Base-by-base conservation (phyloP, 1,140 invertebrate genomes). In the Spodoptera frugiperda region DNA sequence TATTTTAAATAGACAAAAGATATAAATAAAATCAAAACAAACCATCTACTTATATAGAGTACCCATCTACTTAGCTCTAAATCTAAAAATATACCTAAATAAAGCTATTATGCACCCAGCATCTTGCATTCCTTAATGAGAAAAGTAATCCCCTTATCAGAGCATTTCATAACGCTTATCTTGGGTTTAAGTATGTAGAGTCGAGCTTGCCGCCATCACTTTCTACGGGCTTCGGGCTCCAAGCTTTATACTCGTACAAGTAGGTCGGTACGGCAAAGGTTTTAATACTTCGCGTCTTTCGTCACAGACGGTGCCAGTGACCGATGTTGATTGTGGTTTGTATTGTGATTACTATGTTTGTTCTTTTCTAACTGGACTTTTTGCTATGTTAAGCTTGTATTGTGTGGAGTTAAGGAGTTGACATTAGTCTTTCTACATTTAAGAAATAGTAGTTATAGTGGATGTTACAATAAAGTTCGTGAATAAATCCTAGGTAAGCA, bases 131-230 rank as follows among this genome's bases (percentile, higher is more conserved):
- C 70, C 70, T 59, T 61, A 61, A 57, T 57, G 46, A 61, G 33
- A 39, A 61, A 73, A 61, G 44, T 48, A 61, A 73, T 73, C 54
- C 19, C 21, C 55, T 73, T 73, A 73, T 73, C 71, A 73, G 17
- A 17, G 8, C 3, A 73, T 73, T 73, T 61, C 71, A 61, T 73
- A 73, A 73, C 44, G 48, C 54, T 73, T 73, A 73, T 73, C 71
- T 73, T 10, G 49, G 57, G 71, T 44, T 48, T 19, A 55, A 73
- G 71, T 73, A 48, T 21, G n/a, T 61, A 61, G n/a, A 59, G 17
- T 0, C 55, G 17, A 39, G 57, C 57, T 39, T 57, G 25, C 39
- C 39, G 53, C 30, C 53, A 49, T 14, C 11, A 44, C 71, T 73
- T 73, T 73, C 71, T 73, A 46, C 19, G 5, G 4, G 53, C 44